Conservation (phyloP, 2,888 invertebrate species). For the Melolontha melolontha region DNA sequence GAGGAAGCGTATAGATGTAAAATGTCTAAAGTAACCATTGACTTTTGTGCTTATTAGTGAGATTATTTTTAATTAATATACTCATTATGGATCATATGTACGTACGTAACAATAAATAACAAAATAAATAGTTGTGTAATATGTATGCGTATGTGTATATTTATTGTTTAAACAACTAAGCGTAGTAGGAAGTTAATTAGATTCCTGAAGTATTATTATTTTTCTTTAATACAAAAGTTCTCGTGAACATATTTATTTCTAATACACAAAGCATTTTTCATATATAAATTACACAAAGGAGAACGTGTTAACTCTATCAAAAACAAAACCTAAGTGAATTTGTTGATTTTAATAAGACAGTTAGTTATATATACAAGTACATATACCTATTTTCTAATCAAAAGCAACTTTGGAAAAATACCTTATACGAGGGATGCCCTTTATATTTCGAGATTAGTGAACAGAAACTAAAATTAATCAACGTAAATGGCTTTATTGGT, state of each 20-base stretch:
- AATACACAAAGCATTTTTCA: not conserved
- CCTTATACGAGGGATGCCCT: too few species aligned
- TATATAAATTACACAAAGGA: not conserved
- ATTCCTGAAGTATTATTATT: slow-evolving; percentile 25
- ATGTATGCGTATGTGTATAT: slow-evolving; percentile 14
- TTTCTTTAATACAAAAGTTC: not conserved
- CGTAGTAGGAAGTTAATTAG: slow-evolving; percentile 35
- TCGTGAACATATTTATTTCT: slow-evolving; percentile 1
- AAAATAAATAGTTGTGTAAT: slow-evolving; percentile 31
- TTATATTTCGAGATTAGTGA: too few species aligned
- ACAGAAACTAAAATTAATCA: too few species aligned
- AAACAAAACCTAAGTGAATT: too few species aligned
- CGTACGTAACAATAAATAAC: slow-evolving; percentile 23
- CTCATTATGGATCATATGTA: slow-evolving; percentile 15
- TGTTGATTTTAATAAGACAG: too few species aligned
- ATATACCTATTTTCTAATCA: too few species aligned
- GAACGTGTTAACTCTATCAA: not conserved
- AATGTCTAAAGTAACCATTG: slow-evolving; percentile 15
- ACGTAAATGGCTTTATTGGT: too few species aligned
- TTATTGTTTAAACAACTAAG: slow-evolving; percentile 27
- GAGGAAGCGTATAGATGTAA: slow-evolving; percentile 14
- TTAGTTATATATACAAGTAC: too few species aligned
- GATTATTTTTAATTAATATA: slow-evolving; percentile 33
- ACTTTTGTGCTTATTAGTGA: slow-evolving; percentile 30
- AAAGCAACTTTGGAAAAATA: too few species aligned